Evolutionary conservation across 2,888 invertebrate genomes (phyloP), one percentile per base, ranked within the genome.

Genomic region (Lochmaea crataegi): DNA sequence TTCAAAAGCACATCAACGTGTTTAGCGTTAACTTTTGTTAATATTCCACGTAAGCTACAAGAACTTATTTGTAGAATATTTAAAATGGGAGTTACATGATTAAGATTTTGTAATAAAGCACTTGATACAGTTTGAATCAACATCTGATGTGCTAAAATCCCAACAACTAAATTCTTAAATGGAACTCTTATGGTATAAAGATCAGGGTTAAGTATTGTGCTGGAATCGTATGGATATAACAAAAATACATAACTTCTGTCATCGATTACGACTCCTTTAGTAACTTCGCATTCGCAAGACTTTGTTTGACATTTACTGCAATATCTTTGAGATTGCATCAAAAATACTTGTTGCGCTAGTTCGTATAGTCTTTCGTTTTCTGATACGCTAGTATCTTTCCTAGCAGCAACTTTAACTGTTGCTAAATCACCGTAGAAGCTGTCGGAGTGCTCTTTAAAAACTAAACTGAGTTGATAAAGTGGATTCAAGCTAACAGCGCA

Each of bases 351-450:
- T 81, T 96, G 95, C 0, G 96, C 95, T 82, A 98, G 90, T 45
- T 96, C 95, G 81, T 94, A 93, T 57, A 97, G 89, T 78, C 97
- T 89, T 51, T 95, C 93, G 82, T 95, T 93, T 83, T 97, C 96
- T 76, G 93, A 92, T 12, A 93, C 89, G 1, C 94, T 93, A 82
- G 95, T 95, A 85, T 97, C 97, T 73, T 94, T 91, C 63, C 97
- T 89, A 0, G 97, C 96, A 1, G 97, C 97, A 9, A 97, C 97
- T 89, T 97, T 97, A 0, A 97, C 96, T 73, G 96, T 96, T 11
- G 94, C 95, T 78, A 94, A 88, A 86, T 97, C 97, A 0, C 97
- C 97, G 85, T 97, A 97, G 87, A 97, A 98, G 84, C 96, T 97
- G 82, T 96, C 95, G 0, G 97, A 97, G 83, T 96, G 94, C 80